Evolutionary conservation across 2,888 invertebrate species (phyloP).

Genomic region (Lasioglossum pauxillum): DNA sequence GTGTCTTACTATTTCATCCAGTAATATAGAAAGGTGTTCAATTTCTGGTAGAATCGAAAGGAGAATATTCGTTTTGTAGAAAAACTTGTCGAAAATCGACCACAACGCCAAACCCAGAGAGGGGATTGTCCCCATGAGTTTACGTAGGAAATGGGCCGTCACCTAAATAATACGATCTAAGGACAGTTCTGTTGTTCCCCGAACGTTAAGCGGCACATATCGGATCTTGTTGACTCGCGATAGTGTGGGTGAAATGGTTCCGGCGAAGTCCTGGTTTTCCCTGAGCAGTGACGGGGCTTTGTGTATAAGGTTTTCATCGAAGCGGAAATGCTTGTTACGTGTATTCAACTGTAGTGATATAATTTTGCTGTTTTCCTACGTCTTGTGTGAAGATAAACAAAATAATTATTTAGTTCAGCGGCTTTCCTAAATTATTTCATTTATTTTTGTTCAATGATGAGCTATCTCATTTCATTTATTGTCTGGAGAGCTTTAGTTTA

Average conservation of each 20-base stretch:
- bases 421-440: neutral
- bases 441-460: too few relatives aligned
- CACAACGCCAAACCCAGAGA: neutral
- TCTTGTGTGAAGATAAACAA: neutral
- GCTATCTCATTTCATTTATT: too few relatives aligned
- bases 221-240: slow-evolving; percentile 3
- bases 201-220: slow-evolving; percentile 1
- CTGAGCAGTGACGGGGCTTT: neutral
- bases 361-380: neutral
- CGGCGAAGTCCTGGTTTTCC: slow-evolving; percentile 1
- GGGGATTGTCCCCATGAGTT: neutral
- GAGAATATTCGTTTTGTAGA: neutral
- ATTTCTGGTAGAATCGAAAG: neutral
- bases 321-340: neutral
- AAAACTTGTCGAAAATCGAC: neutral
- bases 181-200: neutral
- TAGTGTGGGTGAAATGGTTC: slow-evolving; percentile 1
- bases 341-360: neutral
- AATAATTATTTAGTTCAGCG: neutral
- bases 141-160: slow-evolving; percentile 6
- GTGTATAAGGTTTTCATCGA: neutral
- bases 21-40: neutral
- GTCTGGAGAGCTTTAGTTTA: too few relatives aligned
- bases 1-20: neutral
- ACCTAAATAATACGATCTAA: neutral